Evolutionary conservation across 1,140 invertebrate species (phyloP).

Genomic region (Battus philenor): DNA sequence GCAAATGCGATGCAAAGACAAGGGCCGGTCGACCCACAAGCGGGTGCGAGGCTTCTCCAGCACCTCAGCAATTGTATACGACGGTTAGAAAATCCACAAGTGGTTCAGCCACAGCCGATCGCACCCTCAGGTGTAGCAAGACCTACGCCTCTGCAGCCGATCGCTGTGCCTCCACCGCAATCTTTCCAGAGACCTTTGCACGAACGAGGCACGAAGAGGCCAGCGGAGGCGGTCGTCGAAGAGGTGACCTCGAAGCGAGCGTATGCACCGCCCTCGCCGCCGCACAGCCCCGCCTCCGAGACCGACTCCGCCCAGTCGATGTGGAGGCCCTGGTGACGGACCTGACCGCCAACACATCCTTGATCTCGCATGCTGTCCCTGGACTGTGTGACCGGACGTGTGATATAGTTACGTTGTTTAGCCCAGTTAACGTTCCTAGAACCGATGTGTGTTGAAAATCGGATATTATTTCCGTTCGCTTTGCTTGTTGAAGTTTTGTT

Average conservation of each 20-base stretch:
- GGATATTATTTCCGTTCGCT: conserved; percentile 38
- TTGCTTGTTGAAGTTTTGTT: conserved; percentile 69
- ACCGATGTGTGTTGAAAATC: conserved; percentile 56
- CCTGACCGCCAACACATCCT: conserved; percentile 22
- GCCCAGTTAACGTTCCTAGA: conserved; percentile 61
- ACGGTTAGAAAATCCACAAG: conserved; percentile 53
- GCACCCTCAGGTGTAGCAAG: conserved; percentile 46
- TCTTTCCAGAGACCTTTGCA: conserved; percentile 46
- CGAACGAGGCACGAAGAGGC: conserved; percentile 56
- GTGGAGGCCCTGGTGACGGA: conserved; percentile 75
- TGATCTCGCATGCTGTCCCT: conserved; percentile 36
- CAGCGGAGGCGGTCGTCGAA: conserved; percentile 41
- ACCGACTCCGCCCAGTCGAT: conserved; percentile 72
- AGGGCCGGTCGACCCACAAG: conserved; percentile 84
- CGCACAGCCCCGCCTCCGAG: conserved; percentile 76
- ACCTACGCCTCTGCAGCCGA: conserved; percentile 69
- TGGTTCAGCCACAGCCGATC: conserved; percentile 53
- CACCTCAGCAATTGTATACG: conserved; percentile 89
- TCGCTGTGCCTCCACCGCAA: conserved; percentile 78
- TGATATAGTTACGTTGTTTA: conserved; percentile 59
- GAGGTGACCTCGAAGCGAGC: conserved; percentile 53
- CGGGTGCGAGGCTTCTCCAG: conserved; percentile 89
- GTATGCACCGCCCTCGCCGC: conserved; percentile 76
- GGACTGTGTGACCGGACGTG: conserved; percentile 41
- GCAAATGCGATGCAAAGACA: conserved; percentile 81